Base-by-base conservation (phyloP, 2,113 vertebrate genomes). In the Spermophilus dauricus region DNA sequence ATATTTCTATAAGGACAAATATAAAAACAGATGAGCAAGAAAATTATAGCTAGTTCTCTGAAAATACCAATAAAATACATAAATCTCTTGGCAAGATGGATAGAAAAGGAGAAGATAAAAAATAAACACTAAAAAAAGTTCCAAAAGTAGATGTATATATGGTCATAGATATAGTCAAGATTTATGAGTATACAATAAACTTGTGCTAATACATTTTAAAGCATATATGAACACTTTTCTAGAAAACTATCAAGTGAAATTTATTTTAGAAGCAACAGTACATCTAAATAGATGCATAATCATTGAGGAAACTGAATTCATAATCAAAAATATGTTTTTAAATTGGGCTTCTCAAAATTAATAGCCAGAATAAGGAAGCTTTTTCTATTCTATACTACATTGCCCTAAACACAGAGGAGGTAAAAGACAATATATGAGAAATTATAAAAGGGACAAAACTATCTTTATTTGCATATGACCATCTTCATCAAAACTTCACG, bases 211-310 rank as follows among this genome's bases (percentile, higher is more conserved):
- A 92, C 13, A 83, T 37, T 86, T 90, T 34, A 58, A 65, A 30
- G 24, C 28, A 85, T 48, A 85, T 17, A 76, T 24, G 45, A 92
- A 86, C 8, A 51, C 48, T 51, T 65, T 12, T 90, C 9, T 86
- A 93, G 51, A 96, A 86, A 93, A 89, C 86, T 63, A 69, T 51
- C 45, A 72, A 82, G 18, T 45, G 88, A 96, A 95, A 88, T 80
- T 84, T 94, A 92, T 86, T 86, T 39, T 81, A 65, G 24, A 89
- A 67, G 28, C 32, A 94, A 20, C 9, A 86, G 39, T 53, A 63
- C 2, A 39, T 72, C 14, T 72, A 80, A 80, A 42, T 11, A 75
- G 42, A 88, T 80, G 22, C 70, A 87, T 45, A 77, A 82, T 82
- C 61, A 75, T n/a, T 85, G 84, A 85, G 37, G 20, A 96, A 89